Conservation (phyloP, 30 jellyfish, hydroid and myxozoan genomes). For the Cassiopea xamachana region DNA sequence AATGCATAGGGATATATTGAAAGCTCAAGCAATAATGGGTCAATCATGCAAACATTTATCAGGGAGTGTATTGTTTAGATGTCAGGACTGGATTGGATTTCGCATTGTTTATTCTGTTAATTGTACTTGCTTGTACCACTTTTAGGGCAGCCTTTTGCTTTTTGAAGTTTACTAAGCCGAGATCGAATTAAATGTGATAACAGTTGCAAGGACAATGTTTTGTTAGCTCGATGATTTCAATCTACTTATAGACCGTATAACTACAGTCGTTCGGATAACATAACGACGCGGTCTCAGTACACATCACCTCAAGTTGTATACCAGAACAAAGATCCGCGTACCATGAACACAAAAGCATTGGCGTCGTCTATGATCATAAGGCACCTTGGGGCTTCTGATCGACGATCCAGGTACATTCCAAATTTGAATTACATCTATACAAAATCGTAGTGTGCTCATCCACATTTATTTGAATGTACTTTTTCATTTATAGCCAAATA, state of each 20-base stretch:
- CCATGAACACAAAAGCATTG: slow-evolving; percentile 49
- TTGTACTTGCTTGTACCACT: background rate
- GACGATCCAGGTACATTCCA: slow-evolving; percentile 47
- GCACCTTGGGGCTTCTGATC: slow-evolving; percentile 65
- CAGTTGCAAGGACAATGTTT: background rate
- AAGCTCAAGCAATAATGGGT: no score
- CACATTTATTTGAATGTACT: no score
- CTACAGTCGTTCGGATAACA: slow-evolving; percentile 3
- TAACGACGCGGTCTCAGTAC: slow-evolving; percentile 8
- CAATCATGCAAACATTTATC: no score
- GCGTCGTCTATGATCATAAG: slow-evolving; percentile 64
- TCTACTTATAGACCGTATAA: background rate
- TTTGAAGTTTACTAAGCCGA: background rate
- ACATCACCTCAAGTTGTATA: slow-evolving; percentile 24
- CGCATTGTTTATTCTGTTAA: no score
- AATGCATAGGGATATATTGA: no score
- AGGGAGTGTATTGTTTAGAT: no score
- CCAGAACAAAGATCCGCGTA: slow-evolving; percentile 37
- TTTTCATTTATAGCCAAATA: no score
- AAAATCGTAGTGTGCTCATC: no score
- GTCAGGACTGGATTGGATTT: no score
- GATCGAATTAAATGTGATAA: background rate
- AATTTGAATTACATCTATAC: background rate
- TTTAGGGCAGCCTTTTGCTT: no score
- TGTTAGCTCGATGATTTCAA: background rate